Conservation (phyloP, 1,140 invertebrate species). For the Gonioctena quinquepunctata region DNA sequence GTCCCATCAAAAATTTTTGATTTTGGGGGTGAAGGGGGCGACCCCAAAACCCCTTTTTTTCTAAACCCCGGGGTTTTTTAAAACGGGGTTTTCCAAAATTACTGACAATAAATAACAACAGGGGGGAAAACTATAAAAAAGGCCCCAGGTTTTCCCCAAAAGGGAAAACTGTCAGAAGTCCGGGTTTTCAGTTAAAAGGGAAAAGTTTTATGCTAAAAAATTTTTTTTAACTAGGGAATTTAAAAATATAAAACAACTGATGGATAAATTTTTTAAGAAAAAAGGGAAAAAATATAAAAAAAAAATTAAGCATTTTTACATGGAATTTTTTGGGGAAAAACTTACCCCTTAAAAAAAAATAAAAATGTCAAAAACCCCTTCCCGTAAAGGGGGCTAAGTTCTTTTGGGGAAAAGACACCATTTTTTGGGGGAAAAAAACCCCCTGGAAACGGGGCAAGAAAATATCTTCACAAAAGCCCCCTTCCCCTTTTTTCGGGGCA, state of each 20-base stretch:
- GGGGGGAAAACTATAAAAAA: conserved; percentile 88
- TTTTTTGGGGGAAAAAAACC: conserved; percentile 85
- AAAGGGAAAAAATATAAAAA: conserved; percentile 93
- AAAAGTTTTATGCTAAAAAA: conserved; percentile 97
- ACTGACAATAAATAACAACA: conserved; percentile 91
- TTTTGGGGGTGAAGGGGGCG: conserved; percentile 93
- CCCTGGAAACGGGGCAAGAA: conserved; percentile 97
- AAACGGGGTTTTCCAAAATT: conserved; percentile 99
- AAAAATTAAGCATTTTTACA: conserved; percentile 97
- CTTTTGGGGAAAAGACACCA: conserved; percentile 76
- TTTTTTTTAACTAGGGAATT: conserved; percentile 97
- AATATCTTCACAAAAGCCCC: conserved; percentile 94
- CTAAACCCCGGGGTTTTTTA: conserved; percentile 99
- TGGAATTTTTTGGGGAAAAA: conserved; percentile 99
- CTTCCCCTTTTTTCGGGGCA: conserved; percentile 66
- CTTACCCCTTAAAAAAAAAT: conserved; percentile 99
- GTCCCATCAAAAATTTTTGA: conserved; percentile 75
- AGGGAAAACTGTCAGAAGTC: conserved; percentile 89
- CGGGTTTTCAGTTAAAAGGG: conserved; percentile 93
- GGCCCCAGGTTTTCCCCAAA: conserved; percentile 81
- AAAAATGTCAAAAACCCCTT: conserved; percentile 96
- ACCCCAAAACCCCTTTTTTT: conserved; percentile 94
- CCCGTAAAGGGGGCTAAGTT: conserved; percentile 90
- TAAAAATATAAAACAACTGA: conserved; percentile 95
- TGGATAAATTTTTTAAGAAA: conserved; percentile 98